These are phyloP conservation scores for Nycticorax nycticorax DNA, from an alignment of 2,113 vertebrate genomes.

Conservation along the genomic window DNA sequence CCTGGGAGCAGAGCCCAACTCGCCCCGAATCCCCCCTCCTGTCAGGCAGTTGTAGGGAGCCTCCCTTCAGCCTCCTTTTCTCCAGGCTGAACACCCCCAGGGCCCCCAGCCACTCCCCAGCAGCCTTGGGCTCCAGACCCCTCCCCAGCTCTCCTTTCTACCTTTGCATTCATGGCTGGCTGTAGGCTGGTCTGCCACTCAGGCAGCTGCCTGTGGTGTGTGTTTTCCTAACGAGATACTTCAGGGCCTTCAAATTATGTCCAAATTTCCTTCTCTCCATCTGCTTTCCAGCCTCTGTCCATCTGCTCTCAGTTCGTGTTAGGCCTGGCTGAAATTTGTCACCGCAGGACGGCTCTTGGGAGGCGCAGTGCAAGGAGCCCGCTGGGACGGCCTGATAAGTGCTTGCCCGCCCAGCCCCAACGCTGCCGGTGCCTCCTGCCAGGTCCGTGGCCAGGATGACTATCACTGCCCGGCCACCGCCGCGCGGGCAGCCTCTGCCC, in stretches of 20 bases:
- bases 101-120: too few relatives aligned
- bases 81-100: too few relatives aligned
- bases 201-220: not conserved
- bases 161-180: not conserved
- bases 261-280: slow-evolving; percentile 2
- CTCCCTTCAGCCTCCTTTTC: too few relatives aligned
- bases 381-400: accelerated
- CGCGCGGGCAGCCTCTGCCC: accelerated
- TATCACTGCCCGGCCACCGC: accelerated
- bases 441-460: accelerated
- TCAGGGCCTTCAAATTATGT: not conserved
- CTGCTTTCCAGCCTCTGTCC: slow-evolving; percentile 6
- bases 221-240: not conserved
- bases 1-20: too few relatives aligned
- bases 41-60: too few relatives aligned
- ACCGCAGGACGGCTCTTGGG: accelerated
- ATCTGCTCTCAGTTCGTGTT: not conserved
- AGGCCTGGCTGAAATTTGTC: not conserved
- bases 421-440: accelerated
- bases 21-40: too few relatives aligned
- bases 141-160: not conserved
- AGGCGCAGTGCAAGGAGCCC: not conserved
- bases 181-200: not conserved
- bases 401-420: accelerated
- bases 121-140: too few relatives aligned